Base-by-base conservation (phyloP, 2,888 invertebrate genomes). In the Pantelozetes paolii region DNA sequence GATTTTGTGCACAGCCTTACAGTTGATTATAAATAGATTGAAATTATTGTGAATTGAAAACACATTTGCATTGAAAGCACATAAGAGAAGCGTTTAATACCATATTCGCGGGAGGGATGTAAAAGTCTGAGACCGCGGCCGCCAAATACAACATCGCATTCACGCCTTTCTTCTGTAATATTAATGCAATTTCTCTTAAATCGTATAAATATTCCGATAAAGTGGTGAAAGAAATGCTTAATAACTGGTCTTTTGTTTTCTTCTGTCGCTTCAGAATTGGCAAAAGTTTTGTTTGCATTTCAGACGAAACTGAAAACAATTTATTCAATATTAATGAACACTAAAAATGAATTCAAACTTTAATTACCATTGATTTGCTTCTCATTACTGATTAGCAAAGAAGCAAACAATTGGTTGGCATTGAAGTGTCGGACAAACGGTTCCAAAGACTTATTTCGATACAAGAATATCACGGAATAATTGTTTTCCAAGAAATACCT, bases 71-170 rank as follows among this genome's bases (percentile, higher is more conserved):
- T 36, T 36, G 11, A 36, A 36, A 36, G 5, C 11, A 36, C 6
- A 8, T 5, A 36, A n/a, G n/a, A n/a, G 36, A 36, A 36, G 45
- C 2, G 15, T 45, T 26, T 48, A 83, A 85, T 83, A 95, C 95
- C 89, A 98, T 90, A 85, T 92, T 86, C 81, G 90, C 89, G 78
- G 89, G 88, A 64, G 97, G 97, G 82, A 99, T 88, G 83, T 98
- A 98, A 85, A 99, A 99, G 85, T 99, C 99, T 0, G 98, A 96
- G 0, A 98, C 99, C 3, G 99, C 99, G 1, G 99, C 99, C 23
- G 98, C 97, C 73, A 99, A 86, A 82, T 94, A 99, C n/a, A 99
- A 83, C 79, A 96, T 82, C 0, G 91, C 92, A 40, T 86, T 84
- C 0, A 86, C 82, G 9, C 89, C 89, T 69, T 89, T 84, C 62